Conservation (phyloP, 2,888 invertebrate species). For the Callosobruchus maculatus region DNA sequence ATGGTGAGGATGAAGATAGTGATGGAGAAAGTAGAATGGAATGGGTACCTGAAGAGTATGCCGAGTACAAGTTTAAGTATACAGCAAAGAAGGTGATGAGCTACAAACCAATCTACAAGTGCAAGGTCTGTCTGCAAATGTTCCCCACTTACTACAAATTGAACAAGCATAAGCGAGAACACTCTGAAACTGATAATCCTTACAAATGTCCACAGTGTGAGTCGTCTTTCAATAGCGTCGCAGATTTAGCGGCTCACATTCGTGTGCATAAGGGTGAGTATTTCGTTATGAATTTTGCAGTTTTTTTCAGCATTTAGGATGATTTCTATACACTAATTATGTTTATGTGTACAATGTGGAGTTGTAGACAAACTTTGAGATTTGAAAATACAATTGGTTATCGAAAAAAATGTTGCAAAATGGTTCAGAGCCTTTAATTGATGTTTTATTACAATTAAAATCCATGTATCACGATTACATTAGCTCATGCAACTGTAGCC, state of each 20-base stretch:
- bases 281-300: not conserved
- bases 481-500: too few relatives aligned
- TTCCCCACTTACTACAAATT: constrained; percentile 35
- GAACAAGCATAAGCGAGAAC: constrained; percentile 33
- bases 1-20: constrained; percentile 18
- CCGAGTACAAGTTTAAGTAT: constrained; percentile 32
- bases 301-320: not conserved
- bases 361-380: too few relatives aligned
- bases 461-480: too few relatives aligned
- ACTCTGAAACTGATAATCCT: constrained; percentile 33
- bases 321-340: too few relatives aligned
- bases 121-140: constrained; percentile 41
- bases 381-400: too few relatives aligned
- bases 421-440: too few relatives aligned
- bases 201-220: constrained; percentile 37
- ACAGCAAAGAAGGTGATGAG: constrained; percentile 24
- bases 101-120: constrained; percentile 28
- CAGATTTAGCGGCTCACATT: constrained; percentile 40
- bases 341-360: too few relatives aligned
- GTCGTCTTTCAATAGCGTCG: constrained; percentile 30
- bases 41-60: constrained; percentile 35
- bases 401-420: too few relatives aligned
- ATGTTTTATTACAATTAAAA: too few relatives aligned
- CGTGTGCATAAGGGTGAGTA: constrained; percentile 38
- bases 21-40: constrained; percentile 28